Base-by-base conservation (phyloP, 2,888 invertebrate genomes). In the Dascillus cervinus region DNA sequence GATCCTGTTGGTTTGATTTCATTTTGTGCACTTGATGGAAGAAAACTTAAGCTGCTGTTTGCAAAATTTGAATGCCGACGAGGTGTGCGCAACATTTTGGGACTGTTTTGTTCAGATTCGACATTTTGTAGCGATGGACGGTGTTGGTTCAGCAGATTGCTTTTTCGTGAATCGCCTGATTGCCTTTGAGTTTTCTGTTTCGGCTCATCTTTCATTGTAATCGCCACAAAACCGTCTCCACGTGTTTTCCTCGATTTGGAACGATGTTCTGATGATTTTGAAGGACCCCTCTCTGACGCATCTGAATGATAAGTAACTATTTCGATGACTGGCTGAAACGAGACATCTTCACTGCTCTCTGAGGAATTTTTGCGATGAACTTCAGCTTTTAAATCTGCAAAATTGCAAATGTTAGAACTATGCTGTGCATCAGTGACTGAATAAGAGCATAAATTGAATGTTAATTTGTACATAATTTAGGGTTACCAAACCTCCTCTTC, bases 361-460 rank as follows among this genome's bases (percentile, higher is more conserved):
- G 88, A 88, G 55, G 88, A 89, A 60, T 89, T 88, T 60, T 89
- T 90, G 35, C 90, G 76, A 66, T 92, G 91, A 31, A 92, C 90
- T 66, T 92, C 91, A 36, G 89, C 91, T 72, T 90, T 89, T 49
- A 91, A 72, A 72, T 91, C 90, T 80, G 62, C 5, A 66, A 68
- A 43, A 26, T 27, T 17, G n/a, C n/a, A n/a, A n/a, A n/a, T n/a
- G n/a, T n/a, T n/a, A n/a, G n/a, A n/a, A n/a, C n/a, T n/a, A n/a
- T n/a, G n/a, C n/a, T n/a, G n/a, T n/a, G n/a, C n/a, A n/a, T n/a
- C n/a, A n/a, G n/a, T n/a, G n/a, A n/a, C n/a, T n/a, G n/a, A n/a
- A n/a, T n/a, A n/a, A n/a, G n/a, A n/a, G n/a, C n/a, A n/a, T n/a
- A n/a, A n/a, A n/a, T n/a, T n/a, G n/a, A n/a, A n/a, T n/a, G n/a